Evolutionary conservation across 2,888 invertebrate species (phyloP).

Genomic region (Apamea crenata): DNA sequence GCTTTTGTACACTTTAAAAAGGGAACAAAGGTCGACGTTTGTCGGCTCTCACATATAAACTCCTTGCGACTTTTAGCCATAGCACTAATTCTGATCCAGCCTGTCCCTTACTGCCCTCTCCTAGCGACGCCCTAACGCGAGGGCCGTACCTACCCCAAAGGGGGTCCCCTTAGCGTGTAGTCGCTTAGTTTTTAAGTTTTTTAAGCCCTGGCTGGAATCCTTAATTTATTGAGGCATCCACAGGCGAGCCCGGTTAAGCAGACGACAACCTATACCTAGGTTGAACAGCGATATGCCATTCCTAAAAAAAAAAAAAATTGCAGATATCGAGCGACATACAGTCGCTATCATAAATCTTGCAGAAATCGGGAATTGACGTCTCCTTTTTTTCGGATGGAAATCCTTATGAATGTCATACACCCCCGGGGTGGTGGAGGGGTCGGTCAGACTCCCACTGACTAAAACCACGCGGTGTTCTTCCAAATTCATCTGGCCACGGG

Average conservation of each 20-base stretch:
- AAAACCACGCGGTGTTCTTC: not conserved
- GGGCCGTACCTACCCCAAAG: no score
- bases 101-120: no score
- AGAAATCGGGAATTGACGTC: not conserved
- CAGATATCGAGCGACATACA: not conserved
- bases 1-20: slow-evolving; percentile 18
- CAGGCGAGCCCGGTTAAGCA: no score
- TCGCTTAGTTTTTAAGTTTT: no score
- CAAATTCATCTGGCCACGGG: not conserved
- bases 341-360: not conserved
- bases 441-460: not conserved
- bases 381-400: not conserved
- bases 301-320: not conserved
- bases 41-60: not conserved
- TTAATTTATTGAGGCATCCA: no score
- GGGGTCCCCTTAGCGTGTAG: no score
- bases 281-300: no score
- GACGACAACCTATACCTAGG: no score
- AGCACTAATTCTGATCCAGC: not conserved
- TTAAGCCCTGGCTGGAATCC: no score
- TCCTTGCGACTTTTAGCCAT: not conserved
- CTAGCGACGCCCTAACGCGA: no score
- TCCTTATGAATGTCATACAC: no score
- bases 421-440: no score
- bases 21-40: slow-evolving; percentile 39